Conservation (phyloP, 2,113 vertebrate species). For the Ellobius talpinus region DNA sequence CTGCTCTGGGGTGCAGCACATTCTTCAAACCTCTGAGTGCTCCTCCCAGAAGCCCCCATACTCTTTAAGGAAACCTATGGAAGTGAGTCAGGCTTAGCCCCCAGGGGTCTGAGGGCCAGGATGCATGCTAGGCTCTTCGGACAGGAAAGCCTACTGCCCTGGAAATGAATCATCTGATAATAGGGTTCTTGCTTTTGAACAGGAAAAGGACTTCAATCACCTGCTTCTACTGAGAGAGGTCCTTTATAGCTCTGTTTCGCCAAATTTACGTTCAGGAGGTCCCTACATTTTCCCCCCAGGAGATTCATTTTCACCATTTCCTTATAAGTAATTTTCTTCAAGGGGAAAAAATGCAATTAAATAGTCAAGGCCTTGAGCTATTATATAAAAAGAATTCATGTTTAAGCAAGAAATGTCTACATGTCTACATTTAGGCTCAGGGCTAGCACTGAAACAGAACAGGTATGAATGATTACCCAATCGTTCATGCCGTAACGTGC, state of each 20-base stretch:
- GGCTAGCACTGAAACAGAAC: constrained; percentile 66
- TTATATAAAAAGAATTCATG: constrained; percentile 68
- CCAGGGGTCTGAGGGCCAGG: constrained; percentile 42
- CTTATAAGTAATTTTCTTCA: constrained; percentile 74
- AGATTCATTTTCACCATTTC: constrained; percentile 69
- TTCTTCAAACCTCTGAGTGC: neutral
- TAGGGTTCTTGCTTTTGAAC: constrained; percentile 55
- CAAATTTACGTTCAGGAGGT: constrained; percentile 67
- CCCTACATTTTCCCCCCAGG: constrained; percentile 32
- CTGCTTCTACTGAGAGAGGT: constrained; percentile 52
- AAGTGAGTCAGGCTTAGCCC: constrained; percentile 45
- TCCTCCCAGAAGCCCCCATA: neutral
- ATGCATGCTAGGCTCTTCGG: constrained; percentile 8
- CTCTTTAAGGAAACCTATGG: neutral
- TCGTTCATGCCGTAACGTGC: constrained; percentile 79
- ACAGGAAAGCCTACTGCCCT: constrained; percentile 54
- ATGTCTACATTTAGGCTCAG: constrained; percentile 56
- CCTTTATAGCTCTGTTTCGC: constrained; percentile 71
- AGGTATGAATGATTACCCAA: constrained; percentile 80
- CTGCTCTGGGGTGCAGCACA: neutral
- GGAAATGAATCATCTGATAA: constrained; percentile 65
- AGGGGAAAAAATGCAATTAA: constrained; percentile 66
- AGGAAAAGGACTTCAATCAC: constrained; percentile 71
- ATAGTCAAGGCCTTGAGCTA: constrained; percentile 74
- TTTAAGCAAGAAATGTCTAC: constrained; percentile 61